Base-by-base conservation (phyloP, 2,888 invertebrate genomes). In the Andrena camellia region DNA sequence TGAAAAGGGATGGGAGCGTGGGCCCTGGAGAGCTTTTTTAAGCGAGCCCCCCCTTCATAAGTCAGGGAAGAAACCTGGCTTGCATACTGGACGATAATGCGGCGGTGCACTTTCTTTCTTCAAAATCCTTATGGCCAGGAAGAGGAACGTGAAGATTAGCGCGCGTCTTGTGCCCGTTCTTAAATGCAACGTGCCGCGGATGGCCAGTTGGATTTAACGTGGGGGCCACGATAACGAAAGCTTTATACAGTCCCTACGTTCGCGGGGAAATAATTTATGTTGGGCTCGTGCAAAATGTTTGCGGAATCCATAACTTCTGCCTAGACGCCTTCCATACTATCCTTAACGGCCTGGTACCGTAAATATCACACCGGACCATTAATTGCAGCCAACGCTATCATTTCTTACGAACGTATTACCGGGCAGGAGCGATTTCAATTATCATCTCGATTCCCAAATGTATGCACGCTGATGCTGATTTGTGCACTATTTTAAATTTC, bases 121-220 rank as follows among this genome's bases (percentile, higher is more conserved):
- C 68, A 50, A 71, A 78, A 81, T 71, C 64, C 68, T 42, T 31
- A 42, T 17, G 70, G 71, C 50, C 57, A 26, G 71, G 75, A 57
- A 71, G 72, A 52, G 52, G 74, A 66, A 78, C 77, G 85, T 6
- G 84, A 71, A 85, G 85, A 86, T 86, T 86, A 86, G 84, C 57
- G 73, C 67, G 78, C 68, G 72, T 77, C 84, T 79, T 68, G 63
- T 71, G 76, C 70, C 57, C 60, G 60, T 76, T 84, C 82, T 82
- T 82, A 82, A 79, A 76, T 74, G 68, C 79, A 74, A 77, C 81
- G 84, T 70, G 78, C 74, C 29, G 57, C 59, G 71, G 71, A 60
- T 71, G 71, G 71, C 26, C 77, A 52, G 73, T 62, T 50, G 54
- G 72, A 78, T 78, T 81, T 78, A 68, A 75, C 57, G 68, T n/a